Evolutionary conservation across 2,113 vertebrate genomes (phyloP).

Genomic region (Paratilapia polleni): DNA sequence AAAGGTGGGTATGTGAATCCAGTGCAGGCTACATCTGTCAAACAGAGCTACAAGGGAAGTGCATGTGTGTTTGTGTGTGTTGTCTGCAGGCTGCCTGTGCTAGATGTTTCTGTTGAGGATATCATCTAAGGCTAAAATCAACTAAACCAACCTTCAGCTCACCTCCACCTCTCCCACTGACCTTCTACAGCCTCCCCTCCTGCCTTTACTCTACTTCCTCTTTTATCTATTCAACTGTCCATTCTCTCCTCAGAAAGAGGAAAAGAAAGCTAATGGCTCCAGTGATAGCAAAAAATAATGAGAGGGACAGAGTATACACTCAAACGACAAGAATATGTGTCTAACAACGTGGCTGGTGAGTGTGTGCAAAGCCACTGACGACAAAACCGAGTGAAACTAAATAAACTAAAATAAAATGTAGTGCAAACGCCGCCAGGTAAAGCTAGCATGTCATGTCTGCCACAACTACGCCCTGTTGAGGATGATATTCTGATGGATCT

Average conservation of each 20-base stretch:
- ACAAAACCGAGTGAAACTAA: not conserved
- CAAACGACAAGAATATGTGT: not conserved
- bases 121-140: constrained; percentile 25
- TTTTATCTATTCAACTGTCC: no score
- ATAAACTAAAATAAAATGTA: not conserved
- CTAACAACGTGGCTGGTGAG: not conserved
- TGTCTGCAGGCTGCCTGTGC: constrained; percentile 4
- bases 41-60: not conserved
- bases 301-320: not conserved
- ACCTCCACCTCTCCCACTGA: no score
- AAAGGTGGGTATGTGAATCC: not conserved
- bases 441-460: not conserved
- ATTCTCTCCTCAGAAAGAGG: no score
- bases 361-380: not conserved
- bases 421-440: not conserved
- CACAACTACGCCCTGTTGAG: not conserved
- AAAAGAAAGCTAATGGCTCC: not conserved
- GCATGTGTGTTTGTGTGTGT: constrained; percentile 19
- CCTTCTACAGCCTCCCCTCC: no score
- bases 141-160: not conserved
- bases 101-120: constrained; percentile 43
- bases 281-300: not conserved
- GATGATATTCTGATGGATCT: no score
- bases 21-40: not conserved
- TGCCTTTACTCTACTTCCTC: no score